Base-by-base conservation (phyloP, 2,888 invertebrate genomes). In the Sisyra nigra region DNA sequence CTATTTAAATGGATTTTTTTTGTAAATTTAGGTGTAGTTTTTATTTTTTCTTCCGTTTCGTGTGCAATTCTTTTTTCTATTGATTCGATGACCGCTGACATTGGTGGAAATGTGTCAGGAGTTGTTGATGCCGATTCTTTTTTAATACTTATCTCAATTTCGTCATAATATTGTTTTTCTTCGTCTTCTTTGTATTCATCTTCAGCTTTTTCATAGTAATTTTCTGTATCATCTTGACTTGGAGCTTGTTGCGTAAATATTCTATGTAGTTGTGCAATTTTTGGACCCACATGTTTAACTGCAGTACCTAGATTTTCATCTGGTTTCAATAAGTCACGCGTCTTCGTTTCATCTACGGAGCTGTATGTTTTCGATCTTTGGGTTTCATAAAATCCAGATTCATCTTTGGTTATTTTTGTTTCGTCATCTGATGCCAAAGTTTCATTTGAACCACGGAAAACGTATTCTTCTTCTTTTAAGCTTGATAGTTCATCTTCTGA, bases 251-350 rank as follows among this genome's bases (percentile, higher is more conserved):
- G 56, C 2, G 63, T 60, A 51, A 67, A 67, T 45, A 65, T 59
- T 51, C 62, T 63, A 47, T 67, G 67, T 14, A 68, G 50, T 52
- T 67, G 62, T 18, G 67, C 66, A 42, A 67, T 64, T 55, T 67
- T 67, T 13, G 58, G 60, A 2, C 63, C 65, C 33, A 66, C 60
- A 31, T 58, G 56, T 55, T 63, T 65, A 3, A 48, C 42, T 39
- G 50, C 48, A 37, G 51, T 30, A 9, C 42, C 40, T 2, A 39
- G 29, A 13, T 43, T 39, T 42, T 52, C 52, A 42, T 56, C 56
- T 35, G 54, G 52, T 9, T 58, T 53, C 7, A 54, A 52, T 7
- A 51, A 46, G 31, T 38, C 19, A 24, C 41, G 9, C 29, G 40
- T 43, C 6, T 45, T 44, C 40, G 48, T 47, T 34, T 53, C 48